Percentiles rank a stretch among this genome's conserved stretches.
phyloP scores from a whole-genome alignment of 1,140 invertebrate genomes.

The Brachionus calyciflorus region DNA sequence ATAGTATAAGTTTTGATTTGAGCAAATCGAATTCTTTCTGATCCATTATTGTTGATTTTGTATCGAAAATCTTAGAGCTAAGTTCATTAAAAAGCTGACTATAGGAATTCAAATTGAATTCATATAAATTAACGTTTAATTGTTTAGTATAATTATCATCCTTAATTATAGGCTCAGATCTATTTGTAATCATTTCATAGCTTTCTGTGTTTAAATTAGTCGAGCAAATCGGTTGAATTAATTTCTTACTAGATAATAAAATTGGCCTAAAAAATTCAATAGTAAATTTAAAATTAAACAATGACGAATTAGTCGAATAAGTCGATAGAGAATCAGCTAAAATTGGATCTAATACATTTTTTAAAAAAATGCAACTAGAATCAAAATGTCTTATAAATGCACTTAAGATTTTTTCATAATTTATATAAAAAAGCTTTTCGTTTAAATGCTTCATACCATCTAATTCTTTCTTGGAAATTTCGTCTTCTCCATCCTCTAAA shows the following conservation, averaged over 20 bases:
- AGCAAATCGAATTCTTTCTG: background rate
- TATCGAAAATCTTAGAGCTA: background rate
- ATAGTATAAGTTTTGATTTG: background rate
- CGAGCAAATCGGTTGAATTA: background rate
- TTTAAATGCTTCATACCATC: background rate
- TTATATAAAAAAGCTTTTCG: background rate
- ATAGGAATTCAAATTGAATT: background rate
- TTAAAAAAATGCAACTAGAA: background rate
- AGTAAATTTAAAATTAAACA: conserved; percentile 33
- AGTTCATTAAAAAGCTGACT: conserved; percentile 2
- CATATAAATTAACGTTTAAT: conserved; percentile 15
- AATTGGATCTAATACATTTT: conserved; percentile 12
- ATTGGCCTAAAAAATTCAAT: conserved; percentile 35
- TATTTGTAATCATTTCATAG: conserved; percentile 3
- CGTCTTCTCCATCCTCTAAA: background rate
- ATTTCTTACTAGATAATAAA: background rate
- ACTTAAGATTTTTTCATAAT: background rate
- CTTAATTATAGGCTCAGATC: background rate
- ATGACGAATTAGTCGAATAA: background rate
- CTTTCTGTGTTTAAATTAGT: background rate
- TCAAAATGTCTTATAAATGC: background rate
- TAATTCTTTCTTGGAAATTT: background rate
- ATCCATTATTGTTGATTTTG: background rate
- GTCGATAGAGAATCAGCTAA: conserved; percentile 19
- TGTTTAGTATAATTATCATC: background rate